Conservation (phyloP, 1,140 invertebrate genomes). For the Coenobita brevimanus region DNA sequence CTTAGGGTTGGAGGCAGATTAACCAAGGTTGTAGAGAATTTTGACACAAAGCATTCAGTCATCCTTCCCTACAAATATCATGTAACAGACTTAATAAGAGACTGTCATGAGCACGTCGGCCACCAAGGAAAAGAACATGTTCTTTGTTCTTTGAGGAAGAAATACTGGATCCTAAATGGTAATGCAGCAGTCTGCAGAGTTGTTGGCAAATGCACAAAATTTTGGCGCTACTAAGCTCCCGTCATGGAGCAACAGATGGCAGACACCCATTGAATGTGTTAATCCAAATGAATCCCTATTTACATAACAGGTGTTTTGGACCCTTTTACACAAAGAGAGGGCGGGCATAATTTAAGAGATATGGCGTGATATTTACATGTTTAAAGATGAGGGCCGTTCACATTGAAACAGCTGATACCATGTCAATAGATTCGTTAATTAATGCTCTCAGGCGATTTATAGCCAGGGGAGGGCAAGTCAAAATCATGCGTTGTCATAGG, state of each 20-base stretch:
- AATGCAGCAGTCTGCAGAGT: slow-evolving; percentile 24
- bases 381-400: slow-evolving; percentile 70
- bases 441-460: slow-evolving; percentile 71
- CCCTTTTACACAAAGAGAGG: slow-evolving; percentile 65
- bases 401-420: slow-evolving; percentile 68
- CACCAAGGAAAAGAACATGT: slow-evolving; percentile 36
- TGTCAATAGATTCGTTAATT: slow-evolving; percentile 70
- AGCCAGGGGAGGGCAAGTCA: slow-evolving; percentile 67
- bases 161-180: slow-evolving; percentile 49
- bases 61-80: slow-evolving; percentile 67
- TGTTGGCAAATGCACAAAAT: slow-evolving; percentile 8
- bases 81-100: slow-evolving; percentile 23
- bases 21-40: slow-evolving; percentile 43
- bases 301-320: slow-evolving; percentile 64
- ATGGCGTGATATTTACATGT: slow-evolving; percentile 70
- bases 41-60: slow-evolving; percentile 66
- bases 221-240: neutral
- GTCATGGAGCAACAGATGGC: slow-evolving; percentile 36
- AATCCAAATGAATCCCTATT: slow-evolving; percentile 49
- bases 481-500: slow-evolving; percentile 71
- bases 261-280: slow-evolving; percentile 51
- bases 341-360: slow-evolving; percentile 62
- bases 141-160: neutral
- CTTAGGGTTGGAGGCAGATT: slow-evolving; percentile 70
- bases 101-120: slow-evolving; percentile 25